Evolutionary conservation across 2,888 invertebrate species (phyloP), one percentile per base, ranked within the genome.

Genomic region (Xanthorhoe designata): DNA sequence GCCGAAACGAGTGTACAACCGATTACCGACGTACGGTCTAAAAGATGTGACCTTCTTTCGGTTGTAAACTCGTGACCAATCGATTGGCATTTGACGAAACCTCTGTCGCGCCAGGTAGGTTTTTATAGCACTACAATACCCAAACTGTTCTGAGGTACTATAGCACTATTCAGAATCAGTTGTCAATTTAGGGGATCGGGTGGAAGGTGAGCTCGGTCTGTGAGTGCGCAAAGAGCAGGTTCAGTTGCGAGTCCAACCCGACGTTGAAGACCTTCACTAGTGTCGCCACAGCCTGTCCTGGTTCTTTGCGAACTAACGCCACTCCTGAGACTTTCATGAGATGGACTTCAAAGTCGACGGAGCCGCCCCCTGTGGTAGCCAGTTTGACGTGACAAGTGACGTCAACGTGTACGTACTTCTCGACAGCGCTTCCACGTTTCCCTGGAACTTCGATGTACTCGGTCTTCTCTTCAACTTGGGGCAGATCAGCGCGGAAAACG

Each of bases 291-390:
- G 91, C 82, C 70, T 92, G 87, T n/a, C 91, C 91, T 0, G 95
- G 94, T 53, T 94, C 94, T 77, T 95, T 96, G 61, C 95, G 91
- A 3, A 96, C 92, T 0, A 96, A 86, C 0, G 96, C 96, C 13
- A 95, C 94, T 52, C 96, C 96, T 10, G 95, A 95, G 4, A 96
- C 95, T 76, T 95, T 92, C 95, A 96, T 95, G 0, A 95, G 87
- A 74, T 95, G 95, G 35, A 95, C 94, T 75, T 95, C 93, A 0
- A 91, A 92, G 78, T 95, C 92, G 1, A 91, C 94, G 0, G 94
- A 92, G 7, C 94, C 93, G 6, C 95, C 95, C 2, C 94, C 95
- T 6, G 94, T 95, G 1, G 94, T 94, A 0, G 94, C 94, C 65
- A 96, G 81, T 75, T 94, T 94, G 52, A 96, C 94, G 78, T 96